A percentile compares a stretch with the other conserved stretches of the same genome.
Evolutionary conservation across 2,888 invertebrate species (phyloP).

Genomic region (Cheilosia grossa): DNA sequence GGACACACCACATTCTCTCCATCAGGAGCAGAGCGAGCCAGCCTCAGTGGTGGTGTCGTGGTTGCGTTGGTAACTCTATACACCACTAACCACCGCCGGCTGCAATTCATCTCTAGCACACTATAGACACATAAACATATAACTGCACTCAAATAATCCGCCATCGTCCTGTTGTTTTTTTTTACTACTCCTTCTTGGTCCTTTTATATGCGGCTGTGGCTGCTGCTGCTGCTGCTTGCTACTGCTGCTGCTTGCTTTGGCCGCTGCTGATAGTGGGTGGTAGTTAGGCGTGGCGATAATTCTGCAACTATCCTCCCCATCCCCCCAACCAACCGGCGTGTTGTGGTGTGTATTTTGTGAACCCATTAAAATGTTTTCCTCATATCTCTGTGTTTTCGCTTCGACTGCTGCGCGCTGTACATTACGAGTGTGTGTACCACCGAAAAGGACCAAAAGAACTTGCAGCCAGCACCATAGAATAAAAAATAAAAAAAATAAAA

Average conservation of each 20-base stretch:
- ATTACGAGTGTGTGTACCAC: conserved; percentile 19
- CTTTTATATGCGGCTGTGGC: conserved; percentile 22
- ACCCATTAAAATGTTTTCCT: conserved; percentile 68
- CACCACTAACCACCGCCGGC: conserved; percentile 44
- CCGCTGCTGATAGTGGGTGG: conserved; percentile 12
- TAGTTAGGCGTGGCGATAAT: conserved; percentile 30
- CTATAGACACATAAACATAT: conserved; percentile 24
- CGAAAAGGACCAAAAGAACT: conserved; percentile 57
- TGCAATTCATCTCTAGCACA: conserved; percentile 66
- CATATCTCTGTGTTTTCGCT: conserved; percentile 39
- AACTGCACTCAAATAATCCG: conserved; percentile 64
- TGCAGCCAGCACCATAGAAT: conserved; percentile 30
- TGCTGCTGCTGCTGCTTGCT: not conserved
- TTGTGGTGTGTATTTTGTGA: conserved; percentile 66
- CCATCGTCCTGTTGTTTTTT: conserved; percentile 58
- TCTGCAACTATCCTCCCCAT: conserved; percentile 5
- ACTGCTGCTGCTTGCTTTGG: conserved; percentile 6
- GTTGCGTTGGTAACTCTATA: conserved; percentile 59
- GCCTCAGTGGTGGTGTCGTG: conserved; percentile 47
- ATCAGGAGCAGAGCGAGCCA: conserved; percentile 45
- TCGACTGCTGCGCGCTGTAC: conserved; percentile 19
- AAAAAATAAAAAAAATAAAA: conserved; percentile 24
- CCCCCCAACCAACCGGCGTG: conserved; percentile 3
- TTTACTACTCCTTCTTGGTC: conserved; percentile 27
- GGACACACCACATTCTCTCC: conserved; percentile 40